Conservation (phyloP, 1,140 invertebrate species). For the Xylocopa sonorina region DNA sequence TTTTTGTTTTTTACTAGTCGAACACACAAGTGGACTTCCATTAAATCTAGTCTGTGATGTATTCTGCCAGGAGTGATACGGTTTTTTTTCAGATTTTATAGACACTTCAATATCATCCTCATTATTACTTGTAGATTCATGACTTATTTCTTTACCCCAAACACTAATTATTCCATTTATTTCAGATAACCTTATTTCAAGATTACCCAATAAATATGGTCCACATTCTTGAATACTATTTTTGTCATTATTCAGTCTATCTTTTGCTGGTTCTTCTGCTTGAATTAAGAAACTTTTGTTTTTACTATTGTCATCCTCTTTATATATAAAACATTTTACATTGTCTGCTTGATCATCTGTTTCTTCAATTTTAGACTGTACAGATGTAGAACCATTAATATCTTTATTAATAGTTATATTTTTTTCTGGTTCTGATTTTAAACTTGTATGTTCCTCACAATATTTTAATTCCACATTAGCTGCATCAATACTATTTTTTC, state of each 20-base stretch:
- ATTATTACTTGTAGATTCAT: slow-evolving; percentile 49
- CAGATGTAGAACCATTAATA: background rate
- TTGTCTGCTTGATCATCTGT: slow-evolving; percentile 59
- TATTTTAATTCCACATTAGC: slow-evolving; percentile 22
- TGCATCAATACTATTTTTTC: slow-evolving; percentile 38
- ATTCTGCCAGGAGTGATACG: slow-evolving; percentile 57
- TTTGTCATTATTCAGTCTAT: slow-evolving; percentile 54
- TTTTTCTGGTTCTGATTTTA: slow-evolving; percentile 14
- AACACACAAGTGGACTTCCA: slow-evolving; percentile 56
- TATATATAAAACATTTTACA: slow-evolving; percentile 77
- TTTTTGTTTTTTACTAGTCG: slow-evolving; percentile 69
- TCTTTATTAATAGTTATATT: slow-evolving; percentile 21
- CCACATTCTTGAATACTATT: slow-evolving; percentile 73
- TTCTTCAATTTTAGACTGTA: slow-evolving; percentile 52
- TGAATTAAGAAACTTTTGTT: slow-evolving; percentile 78
- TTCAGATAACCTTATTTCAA: slow-evolving; percentile 79
- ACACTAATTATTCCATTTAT: slow-evolving; percentile 79
- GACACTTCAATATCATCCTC: slow-evolving; percentile 63
- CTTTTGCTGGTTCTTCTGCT: slow-evolving; percentile 68
- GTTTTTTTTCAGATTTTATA: slow-evolving; percentile 31
- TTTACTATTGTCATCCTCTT: slow-evolving; percentile 72
- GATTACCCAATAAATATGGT: slow-evolving; percentile 78
- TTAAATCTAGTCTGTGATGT: slow-evolving; percentile 62
- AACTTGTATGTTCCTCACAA: slow-evolving; percentile 1
- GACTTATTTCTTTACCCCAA: slow-evolving; percentile 77